Evolutionary conservation across 2,797 vertebrate species (phyloP).

Genomic region (Rallus crepitans): DNA sequence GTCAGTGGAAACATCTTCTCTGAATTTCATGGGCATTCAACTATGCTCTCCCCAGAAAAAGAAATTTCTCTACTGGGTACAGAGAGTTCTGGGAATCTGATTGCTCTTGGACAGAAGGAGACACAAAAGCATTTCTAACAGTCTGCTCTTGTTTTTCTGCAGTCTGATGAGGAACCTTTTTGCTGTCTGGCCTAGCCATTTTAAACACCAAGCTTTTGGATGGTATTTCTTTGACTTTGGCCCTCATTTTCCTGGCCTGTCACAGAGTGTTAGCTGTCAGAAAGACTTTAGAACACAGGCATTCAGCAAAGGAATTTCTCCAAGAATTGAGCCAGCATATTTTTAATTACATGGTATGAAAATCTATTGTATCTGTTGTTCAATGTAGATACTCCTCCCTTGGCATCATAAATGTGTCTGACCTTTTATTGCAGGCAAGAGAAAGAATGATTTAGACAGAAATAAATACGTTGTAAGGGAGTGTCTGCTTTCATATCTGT

Average conservation of each 20-base stretch:
- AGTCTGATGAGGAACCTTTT: not conserved
- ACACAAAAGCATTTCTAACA: not conserved
- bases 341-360: not conserved
- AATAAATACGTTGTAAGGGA: not conserved
- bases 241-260: not conserved
- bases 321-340: not conserved
- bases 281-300: not conserved
- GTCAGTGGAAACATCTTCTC: not conserved
- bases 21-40: not conserved
- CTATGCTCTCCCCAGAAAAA: not conserved
- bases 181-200: not conserved
- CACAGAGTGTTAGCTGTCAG: not conserved
- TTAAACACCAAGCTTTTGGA: not conserved
- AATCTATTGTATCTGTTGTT: not conserved
- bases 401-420: not conserved
- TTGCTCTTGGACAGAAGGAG: not conserved
- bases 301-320: not conserved
- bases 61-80: not conserved
- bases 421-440: not conserved
- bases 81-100: not conserved
- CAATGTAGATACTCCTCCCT: not conserved
- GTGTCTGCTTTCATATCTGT: not conserved
- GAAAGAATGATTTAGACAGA: not conserved
- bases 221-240: not conserved
- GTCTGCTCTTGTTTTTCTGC: not conserved